Evolutionary conservation across 2,888 invertebrate genomes (phyloP), one percentile per base, ranked within the genome.

Genomic region (Steinernema hermaphroditum): DNA sequence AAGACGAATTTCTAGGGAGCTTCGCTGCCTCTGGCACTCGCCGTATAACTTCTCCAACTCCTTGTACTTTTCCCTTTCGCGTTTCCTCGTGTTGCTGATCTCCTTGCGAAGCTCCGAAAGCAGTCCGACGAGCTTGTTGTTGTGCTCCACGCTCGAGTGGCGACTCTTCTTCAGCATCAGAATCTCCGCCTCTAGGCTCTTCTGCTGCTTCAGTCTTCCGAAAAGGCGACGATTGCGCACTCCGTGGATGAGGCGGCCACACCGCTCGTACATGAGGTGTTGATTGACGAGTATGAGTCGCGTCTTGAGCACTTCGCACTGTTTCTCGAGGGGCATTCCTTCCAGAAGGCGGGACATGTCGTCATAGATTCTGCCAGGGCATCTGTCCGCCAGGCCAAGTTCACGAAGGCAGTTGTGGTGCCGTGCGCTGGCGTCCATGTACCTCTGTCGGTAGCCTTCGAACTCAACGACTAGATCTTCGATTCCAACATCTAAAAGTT

Each of bases 201-300:
- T 43, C 46, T 75, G 71, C 37, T 75, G 72, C 46, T 72, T 71
- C 16, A 76, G 72, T 43, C 68, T 54, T 2, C 37, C 81, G 68
- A 79, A 81, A 16, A 81, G 75, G 1, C 76, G 73, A 19, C 78
- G 69, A 69, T 81, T 81, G 4, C 81, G 68, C 37, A 73, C 73
- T 8, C 78, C 78, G 34, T 78, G 79, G n/a, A 81, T 72, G n/a
- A 79, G 70, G 8, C 81, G 75, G 44, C 77, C 74, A 69, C 75
- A 76, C 16, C 79, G 71, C 71, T 81, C 81, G 71, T 82, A 81
- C 71, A 81, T 68, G 32, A 81, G 74, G 69, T 81, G 81, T 69
- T 81, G 80, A 46, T 81, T 81, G 46, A 81, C 80, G 16, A 81
- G 76, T 8, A 72, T 72, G 1, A 81, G 75, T 4, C 81, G 77